A percentile compares a stretch with the other conserved stretches of the same genome.
These are phyloP conservation scores for Borostomias antarcticus DNA, from an alignment of 2,797 vertebrate genomes.

Conservation along the genomic window DNA sequence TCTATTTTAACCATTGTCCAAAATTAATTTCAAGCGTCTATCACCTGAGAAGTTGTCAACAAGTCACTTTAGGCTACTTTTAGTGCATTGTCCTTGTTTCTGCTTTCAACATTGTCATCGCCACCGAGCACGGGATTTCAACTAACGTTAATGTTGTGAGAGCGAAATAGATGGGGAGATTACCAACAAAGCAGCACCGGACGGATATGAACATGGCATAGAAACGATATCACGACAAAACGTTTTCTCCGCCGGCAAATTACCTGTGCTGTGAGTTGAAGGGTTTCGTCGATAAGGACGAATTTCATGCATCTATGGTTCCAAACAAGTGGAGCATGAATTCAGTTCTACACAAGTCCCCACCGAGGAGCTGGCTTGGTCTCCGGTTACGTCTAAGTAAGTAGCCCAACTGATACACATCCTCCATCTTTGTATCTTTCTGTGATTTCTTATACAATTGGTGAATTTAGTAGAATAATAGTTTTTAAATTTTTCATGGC, in stretches of 20 bases:
- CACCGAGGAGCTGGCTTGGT: conserved; percentile 72
- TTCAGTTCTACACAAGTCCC: conserved; percentile 64
- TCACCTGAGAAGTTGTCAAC: not conserved
- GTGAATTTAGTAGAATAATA: not conserved
- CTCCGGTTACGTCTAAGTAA: conserved; percentile 70
- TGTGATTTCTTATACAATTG: not conserved
- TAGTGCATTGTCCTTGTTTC: not conserved
- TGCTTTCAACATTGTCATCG: conserved; percentile 37
- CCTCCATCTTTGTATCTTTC: not conserved
- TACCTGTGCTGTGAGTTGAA: not conserved
- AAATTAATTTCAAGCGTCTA: not conserved
- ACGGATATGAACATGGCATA: not conserved
- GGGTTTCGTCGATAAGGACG: conserved; percentile 1
- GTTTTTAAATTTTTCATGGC: not conserved
- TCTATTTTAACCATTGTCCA: not conserved
- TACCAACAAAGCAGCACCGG: not conserved
- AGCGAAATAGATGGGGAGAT: not conserved
- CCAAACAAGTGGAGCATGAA: conserved; percentile 75
- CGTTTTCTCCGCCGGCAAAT: not conserved
- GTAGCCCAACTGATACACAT: conserved; percentile 40
- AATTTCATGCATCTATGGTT: conserved; percentile 65
- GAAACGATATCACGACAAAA: not conserved
- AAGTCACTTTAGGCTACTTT: not conserved
- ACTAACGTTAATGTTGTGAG: not conserved
- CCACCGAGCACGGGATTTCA: conserved; percentile 15